These are phyloP conservation scores for Propithecus perrieri DNA, from an alignment of 2,797 vertebrate genomes.

Conservation along the genomic window DNA sequence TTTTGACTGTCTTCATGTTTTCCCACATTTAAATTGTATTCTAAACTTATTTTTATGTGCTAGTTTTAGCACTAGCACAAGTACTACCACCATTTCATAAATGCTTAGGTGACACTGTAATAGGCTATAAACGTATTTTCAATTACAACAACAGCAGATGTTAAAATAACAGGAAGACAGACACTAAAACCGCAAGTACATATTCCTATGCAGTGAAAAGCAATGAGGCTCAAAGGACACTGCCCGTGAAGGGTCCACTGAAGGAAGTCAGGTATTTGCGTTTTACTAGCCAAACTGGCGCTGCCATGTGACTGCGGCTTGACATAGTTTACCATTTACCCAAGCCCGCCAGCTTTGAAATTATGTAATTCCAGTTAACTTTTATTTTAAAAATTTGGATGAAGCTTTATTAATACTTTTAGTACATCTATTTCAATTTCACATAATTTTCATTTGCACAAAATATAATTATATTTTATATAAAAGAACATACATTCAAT, in stretches of 20 bases:
- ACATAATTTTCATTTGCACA: neutral
- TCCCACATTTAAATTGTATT: neutral
- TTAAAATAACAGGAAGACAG: neutral
- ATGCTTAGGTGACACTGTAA: neutral
- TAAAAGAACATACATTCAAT: neutral
- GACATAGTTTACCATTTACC: neutral
- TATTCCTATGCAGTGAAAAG: neutral
- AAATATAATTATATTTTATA: neutral
- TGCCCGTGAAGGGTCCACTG: neutral
- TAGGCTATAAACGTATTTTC: neutral
- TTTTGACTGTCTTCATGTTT: neutral
- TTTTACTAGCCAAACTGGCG: neutral
- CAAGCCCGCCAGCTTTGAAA: neutral
- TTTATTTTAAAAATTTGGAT: neutral
- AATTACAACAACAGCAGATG: neutral
- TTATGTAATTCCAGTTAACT: neutral
- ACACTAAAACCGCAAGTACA: neutral
- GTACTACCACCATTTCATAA: neutral
- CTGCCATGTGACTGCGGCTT: neutral
- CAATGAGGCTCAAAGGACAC: neutral
- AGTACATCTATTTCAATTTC: slow-evolving; percentile 14
- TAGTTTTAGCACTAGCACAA: neutral
- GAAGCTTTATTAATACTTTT: slow-evolving; percentile 1
- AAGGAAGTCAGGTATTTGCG: neutral
- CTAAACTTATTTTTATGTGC: neutral